Percentiles rank a stretch among this genome's conserved stretches.
Conservation (phyloP, 2,888 invertebrate genomes). For the Lasioglossum malachurum region DNA sequence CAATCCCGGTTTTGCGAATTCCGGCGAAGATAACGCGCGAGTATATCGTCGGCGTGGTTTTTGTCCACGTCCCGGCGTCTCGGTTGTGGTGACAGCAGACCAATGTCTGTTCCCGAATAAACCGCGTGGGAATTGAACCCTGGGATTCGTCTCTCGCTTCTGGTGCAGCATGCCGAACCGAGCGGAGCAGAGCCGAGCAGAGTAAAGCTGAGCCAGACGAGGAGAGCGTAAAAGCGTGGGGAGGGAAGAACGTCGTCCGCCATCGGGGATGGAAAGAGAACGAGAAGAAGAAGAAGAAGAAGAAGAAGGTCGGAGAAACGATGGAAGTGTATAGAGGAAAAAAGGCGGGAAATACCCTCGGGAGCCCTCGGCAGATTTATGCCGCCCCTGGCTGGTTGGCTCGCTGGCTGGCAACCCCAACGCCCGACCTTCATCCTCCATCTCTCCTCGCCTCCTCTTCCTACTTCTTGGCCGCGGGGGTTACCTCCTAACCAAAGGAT, state of each 20-base stretch:
- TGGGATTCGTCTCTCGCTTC: constrained; percentile 82
- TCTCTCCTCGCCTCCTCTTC: constrained; percentile 34
- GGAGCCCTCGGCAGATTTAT: constrained; percentile 84
- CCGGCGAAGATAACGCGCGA: constrained; percentile 1
- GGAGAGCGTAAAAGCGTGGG: constrained; percentile 45
- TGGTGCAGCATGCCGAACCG: constrained; percentile 49
- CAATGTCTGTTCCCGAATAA: constrained; percentile 74
- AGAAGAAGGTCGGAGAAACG: constrained; percentile 42
- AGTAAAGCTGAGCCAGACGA: background rate
- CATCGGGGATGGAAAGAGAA: constrained; percentile 5
- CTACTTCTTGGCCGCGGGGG: constrained; percentile 39
- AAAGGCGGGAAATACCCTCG: constrained; percentile 81
- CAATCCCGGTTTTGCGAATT: constrained; percentile 22
- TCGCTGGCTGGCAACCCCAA: constrained; percentile 72
- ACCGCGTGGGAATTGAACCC: constrained; percentile 82
- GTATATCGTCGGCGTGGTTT: constrained; percentile 44
- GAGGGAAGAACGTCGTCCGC: background rate
- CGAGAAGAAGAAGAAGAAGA: constrained; percentile 36
- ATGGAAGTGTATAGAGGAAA: constrained; percentile 55
- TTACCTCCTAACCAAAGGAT: constrained; percentile 73
- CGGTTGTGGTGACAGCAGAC: constrained; percentile 56
- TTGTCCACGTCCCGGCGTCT: constrained; percentile 41
- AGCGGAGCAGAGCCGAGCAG: background rate
- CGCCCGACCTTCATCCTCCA: constrained; percentile 50
- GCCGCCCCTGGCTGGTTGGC: constrained; percentile 73